Percentiles rank a stretch among this genome's conserved stretches.
Conservation (phyloP, 2,888 invertebrate genomes). For the Carabus problematicus region DNA sequence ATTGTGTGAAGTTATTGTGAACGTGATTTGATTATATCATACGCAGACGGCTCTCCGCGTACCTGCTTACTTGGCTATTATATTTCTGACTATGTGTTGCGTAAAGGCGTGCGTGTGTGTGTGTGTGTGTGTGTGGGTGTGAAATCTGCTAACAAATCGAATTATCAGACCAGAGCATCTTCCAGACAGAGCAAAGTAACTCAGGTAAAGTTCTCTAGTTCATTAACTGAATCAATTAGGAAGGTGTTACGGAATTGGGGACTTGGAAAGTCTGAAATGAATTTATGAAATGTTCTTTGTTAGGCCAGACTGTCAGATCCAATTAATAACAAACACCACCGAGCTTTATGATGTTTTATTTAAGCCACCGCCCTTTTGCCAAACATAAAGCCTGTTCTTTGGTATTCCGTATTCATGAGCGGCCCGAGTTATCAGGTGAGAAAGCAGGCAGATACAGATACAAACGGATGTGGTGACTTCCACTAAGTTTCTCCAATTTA, state of each 20-base stretch:
- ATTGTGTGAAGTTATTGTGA: constrained; percentile 30
- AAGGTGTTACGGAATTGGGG: constrained; percentile 18
- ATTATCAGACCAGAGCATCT: constrained; percentile 18
- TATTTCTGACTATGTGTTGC: no score
- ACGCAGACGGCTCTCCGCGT: no score
- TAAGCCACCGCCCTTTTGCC: constrained; percentile 6
- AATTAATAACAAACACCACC: constrained; percentile 28
- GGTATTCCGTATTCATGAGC: constrained; percentile 18
- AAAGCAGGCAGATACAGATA: no score
- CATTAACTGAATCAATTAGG: constrained; percentile 36
- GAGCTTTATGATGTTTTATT: constrained; percentile 28
- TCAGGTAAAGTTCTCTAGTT: constrained; percentile 30
- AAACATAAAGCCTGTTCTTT: constrained; percentile 19
- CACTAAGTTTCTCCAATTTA: no score
- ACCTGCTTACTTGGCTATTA: no score
- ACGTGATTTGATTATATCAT: constrained; percentile 23
- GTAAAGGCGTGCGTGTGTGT: no score
- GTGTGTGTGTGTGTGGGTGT: no score
- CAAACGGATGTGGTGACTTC: no score
- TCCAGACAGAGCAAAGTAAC: constrained; percentile 12
- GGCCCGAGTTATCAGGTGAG: no score
- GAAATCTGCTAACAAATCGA: constrained; percentile 29
- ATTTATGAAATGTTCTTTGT: not conserved
- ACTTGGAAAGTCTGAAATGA: not conserved
- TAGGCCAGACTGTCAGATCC: not conserved